Evolutionary conservation across 1,140 invertebrate species (phyloP).

Genomic region (Myzus persicae): DNA sequence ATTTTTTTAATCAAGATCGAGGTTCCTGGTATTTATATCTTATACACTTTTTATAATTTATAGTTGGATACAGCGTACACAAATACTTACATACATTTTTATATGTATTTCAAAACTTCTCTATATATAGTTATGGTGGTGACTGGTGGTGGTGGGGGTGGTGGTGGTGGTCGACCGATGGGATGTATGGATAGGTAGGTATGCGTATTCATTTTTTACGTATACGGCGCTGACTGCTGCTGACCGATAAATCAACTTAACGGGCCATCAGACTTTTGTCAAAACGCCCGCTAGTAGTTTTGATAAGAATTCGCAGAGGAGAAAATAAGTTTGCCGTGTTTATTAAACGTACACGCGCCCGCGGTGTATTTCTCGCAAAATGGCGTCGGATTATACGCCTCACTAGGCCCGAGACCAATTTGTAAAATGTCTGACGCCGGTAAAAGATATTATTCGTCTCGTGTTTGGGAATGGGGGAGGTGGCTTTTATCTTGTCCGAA

Average conservation of each 20-base stretch:
- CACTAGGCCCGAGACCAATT: conserved; percentile 51
- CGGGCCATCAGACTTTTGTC: conserved; percentile 26
- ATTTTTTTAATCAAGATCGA: not conserved
- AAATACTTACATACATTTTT: not conserved
- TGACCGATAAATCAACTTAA: conserved; percentile 41
- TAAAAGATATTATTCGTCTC: conserved; percentile 34
- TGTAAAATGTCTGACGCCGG: conserved; percentile 48
- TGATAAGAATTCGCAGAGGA: conserved; percentile 26
- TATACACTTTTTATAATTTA: not conserved
- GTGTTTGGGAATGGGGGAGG: not conserved
- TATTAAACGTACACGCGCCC: conserved; percentile 40
- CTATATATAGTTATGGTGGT: not conserved
- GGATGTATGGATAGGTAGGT: not conserved
- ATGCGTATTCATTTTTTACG: conserved; percentile 15
- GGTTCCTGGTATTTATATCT: not conserved
- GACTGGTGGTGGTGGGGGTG: not conserved
- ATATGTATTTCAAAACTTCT: not conserved
- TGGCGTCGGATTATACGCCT: conserved; percentile 48
- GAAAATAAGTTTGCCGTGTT: conserved; percentile 39
- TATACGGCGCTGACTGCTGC: not conserved
- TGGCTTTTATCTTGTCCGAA: conserved; percentile 3
- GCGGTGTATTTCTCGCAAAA: not conserved
- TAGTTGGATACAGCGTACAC: not conserved
- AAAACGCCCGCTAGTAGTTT: not conserved
- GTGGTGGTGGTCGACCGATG: not conserved